Percentiles rank a stretch among this genome's conserved stretches.
These are phyloP conservation scores for Drosophila meridionalis DNA, from an alignment of 2,888 invertebrate species.

Conservation along the genomic window DNA sequence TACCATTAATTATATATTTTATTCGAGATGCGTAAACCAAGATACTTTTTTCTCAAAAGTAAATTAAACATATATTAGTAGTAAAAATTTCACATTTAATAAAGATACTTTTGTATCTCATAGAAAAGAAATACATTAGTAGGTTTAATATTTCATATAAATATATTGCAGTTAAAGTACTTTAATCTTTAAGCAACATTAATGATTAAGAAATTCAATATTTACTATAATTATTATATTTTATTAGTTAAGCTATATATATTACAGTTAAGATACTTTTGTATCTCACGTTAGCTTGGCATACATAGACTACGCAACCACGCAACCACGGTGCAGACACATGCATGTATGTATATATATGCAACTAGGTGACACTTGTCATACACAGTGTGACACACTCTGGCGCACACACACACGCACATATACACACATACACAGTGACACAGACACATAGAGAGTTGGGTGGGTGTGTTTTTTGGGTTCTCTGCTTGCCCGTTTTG, in stretches of 20 bases:
- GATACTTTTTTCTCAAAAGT: too few relatives aligned
- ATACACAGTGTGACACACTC: slow-evolving; percentile 38
- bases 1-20: too few relatives aligned
- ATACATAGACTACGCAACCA: too few relatives aligned
- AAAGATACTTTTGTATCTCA: not conserved
- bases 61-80: too few relatives aligned
- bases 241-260: not conserved
- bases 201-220: not conserved
- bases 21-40: too few relatives aligned
- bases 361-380: slow-evolving; percentile 70
- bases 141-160: not conserved
- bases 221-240: too few relatives aligned
- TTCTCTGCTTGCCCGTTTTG: slow-evolving; percentile 43
- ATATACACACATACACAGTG: slow-evolving; percentile 15
- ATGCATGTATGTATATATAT: not conserved
- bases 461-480: slow-evolving; percentile 59
- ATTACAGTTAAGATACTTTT: not conserved
- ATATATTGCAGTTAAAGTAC: not conserved
- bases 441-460: slow-evolving; percentile 9
- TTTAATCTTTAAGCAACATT: not conserved
- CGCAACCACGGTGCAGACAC: slow-evolving; percentile 55
- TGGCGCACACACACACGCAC: slow-evolving; percentile 25
- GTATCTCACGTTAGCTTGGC: not conserved
- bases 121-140: too few relatives aligned
- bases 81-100: not conserved